Percentiles rank a stretch among this genome's conserved stretches.
These are phyloP conservation scores for Dryomyza anilis DNA, from an alignment of 2,888 invertebrate species.

Conservation along the genomic window DNA sequence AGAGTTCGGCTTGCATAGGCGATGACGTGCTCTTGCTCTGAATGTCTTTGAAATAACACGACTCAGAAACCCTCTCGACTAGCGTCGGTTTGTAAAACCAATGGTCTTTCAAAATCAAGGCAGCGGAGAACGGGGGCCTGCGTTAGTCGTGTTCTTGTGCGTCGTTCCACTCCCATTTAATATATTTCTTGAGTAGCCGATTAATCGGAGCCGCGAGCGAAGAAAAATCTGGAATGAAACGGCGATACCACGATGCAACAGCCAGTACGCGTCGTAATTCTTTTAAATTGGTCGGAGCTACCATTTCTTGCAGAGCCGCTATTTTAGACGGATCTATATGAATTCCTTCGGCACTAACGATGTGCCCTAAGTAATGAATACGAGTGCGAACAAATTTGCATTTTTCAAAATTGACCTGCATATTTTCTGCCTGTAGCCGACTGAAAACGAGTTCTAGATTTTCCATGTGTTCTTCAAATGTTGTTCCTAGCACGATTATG, in stretches of 20 bases:
- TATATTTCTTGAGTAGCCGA: neutral
- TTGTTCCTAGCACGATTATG: neutral
- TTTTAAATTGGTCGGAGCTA: neutral
- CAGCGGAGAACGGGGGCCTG: too few species aligned
- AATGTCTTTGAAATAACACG: too few species aligned
- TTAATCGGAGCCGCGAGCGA: neutral
- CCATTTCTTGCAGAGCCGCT: neutral
- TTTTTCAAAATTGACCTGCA: too few species aligned
- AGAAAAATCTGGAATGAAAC: too few species aligned
- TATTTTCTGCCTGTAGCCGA: neutral
- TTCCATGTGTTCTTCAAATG: neutral
- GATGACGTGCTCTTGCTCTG: too few species aligned
- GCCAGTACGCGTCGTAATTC: neutral
- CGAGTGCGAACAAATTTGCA: too few species aligned
- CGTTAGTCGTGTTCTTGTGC: too few species aligned
- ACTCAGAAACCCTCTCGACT: neutral
- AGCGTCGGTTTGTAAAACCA: neutral
- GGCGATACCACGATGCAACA: too few species aligned
- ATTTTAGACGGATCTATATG: neutral
- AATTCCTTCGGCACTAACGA: neutral
- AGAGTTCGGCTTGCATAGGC: too few species aligned
- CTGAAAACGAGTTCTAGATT: neutral
- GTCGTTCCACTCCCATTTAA: too few species aligned
- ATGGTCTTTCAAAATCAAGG: too few species aligned
- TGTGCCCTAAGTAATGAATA: too few species aligned